These are phyloP conservation scores for Myathropa florea DNA, from an alignment of 2,888 invertebrate genomes.

Conservation along the genomic window DNA sequence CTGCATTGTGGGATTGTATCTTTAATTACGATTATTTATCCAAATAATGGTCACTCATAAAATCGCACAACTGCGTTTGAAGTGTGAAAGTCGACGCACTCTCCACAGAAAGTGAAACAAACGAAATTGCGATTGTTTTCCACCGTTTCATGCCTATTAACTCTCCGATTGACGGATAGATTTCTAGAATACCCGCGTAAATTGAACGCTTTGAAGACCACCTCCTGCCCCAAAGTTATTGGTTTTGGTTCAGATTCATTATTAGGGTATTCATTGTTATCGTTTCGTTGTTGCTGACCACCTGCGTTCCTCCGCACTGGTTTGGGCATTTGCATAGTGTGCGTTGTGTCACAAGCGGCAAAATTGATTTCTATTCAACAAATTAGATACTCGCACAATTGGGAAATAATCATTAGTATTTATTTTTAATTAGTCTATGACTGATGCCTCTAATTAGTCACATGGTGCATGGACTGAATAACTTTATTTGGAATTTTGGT, in stretches of 20 bases:
- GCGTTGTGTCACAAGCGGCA: background rate
- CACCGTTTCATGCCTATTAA: conserved; percentile 16
- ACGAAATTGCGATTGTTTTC: background rate
- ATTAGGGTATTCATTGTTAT: background rate
- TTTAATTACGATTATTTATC: conserved; percentile 9
- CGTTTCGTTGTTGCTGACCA: background rate
- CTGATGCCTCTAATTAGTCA: conserved; percentile 8
- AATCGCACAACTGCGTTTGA: background rate
- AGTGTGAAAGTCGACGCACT: background rate
- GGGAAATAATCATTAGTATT: conserved; percentile 4
- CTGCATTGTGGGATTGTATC: background rate
- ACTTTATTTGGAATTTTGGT: background rate
- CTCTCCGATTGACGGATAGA: background rate
- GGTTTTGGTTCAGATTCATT: background rate
- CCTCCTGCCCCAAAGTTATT: background rate
- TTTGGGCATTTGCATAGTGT: background rate
- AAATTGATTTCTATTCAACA: conserved; percentile 21
- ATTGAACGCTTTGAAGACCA: background rate
- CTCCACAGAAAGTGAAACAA: conserved; percentile 12
- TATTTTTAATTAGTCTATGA: conserved; percentile 25
- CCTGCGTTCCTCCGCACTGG: background rate
- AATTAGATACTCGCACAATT: background rate
- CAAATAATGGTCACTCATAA: conserved; percentile 8
- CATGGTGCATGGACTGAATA: background rate
- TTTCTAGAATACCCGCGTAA: conserved; percentile 2